A percentile compares a stretch with the other conserved stretches of the same genome.
phyloP scores from a whole-genome alignment of 2,888 invertebrate genomes.

The Saturnia japonica region DNA sequence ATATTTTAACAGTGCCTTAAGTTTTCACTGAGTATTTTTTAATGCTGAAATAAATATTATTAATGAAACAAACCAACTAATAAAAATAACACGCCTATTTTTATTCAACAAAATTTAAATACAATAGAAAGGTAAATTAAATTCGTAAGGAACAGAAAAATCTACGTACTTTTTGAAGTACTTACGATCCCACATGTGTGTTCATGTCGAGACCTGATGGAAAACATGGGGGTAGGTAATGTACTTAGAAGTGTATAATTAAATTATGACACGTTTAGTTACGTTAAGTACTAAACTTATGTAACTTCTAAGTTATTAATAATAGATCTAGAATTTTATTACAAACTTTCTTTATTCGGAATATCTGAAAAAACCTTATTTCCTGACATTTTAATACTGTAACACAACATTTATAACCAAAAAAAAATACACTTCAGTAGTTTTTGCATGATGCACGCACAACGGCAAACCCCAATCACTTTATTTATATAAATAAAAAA shows the following conservation, averaged over 20 bases:
- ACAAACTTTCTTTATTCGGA: too few relatives aligned
- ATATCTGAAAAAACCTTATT: too few relatives aligned
- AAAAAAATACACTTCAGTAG: too few relatives aligned
- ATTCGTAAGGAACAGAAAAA: background rate
- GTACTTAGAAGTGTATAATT: constrained; percentile 16
- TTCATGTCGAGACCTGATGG: background rate
- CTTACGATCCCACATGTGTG: background rate
- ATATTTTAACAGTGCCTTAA: too few relatives aligned
- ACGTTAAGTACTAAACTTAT: constrained; percentile 17
- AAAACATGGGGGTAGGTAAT: background rate
- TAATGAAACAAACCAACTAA: background rate
- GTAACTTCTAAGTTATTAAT: constrained; percentile 3
- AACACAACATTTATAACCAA: too few relatives aligned
- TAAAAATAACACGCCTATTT: background rate
- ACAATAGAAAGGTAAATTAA: background rate
- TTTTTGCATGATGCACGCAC: too few relatives aligned
- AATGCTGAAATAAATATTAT: background rate
- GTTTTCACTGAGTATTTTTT: too few relatives aligned
- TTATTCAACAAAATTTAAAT: background rate
- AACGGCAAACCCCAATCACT: too few relatives aligned
- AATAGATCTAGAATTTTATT: background rate
- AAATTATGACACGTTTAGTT: constrained; percentile 20
- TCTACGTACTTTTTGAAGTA: background rate
- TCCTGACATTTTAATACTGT: too few relatives aligned
- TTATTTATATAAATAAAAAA: too few relatives aligned